phyloP scores from a whole-genome alignment of 2,888 invertebrate species.

The Aphidius colemani region DNA sequence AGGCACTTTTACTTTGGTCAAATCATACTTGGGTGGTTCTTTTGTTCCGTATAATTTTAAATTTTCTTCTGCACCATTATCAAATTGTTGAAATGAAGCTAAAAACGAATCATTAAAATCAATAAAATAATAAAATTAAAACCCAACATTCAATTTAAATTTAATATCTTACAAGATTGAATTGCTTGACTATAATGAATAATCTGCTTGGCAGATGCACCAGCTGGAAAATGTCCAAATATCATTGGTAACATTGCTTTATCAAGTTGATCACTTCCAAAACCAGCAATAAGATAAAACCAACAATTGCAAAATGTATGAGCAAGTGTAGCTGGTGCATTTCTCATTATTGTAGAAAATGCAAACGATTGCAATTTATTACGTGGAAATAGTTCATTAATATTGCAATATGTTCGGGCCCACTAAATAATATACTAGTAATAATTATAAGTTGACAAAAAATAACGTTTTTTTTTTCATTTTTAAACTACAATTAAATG shows the following conservation, averaged over 20 bases:
- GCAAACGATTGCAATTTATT: conserved; percentile 52
- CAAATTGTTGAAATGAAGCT: conserved; percentile 67
- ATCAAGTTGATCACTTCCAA: conserved; percentile 60
- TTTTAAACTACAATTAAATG: conserved; percentile 14
- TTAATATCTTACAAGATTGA: conserved; percentile 45
- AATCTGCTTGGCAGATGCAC: conserved; percentile 58
- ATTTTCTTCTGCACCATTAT: conserved; percentile 64
- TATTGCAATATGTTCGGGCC: conserved; percentile 54
- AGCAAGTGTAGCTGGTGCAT: conserved; percentile 49
- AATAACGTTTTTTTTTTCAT: conserved; percentile 7
- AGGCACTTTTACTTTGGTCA: conserved; percentile 66
- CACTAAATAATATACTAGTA: conserved; percentile 46
- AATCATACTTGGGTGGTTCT: conserved; percentile 65
- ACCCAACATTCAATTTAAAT: no score
- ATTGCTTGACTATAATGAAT: conserved; percentile 56
- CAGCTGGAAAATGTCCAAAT: conserved; percentile 59
- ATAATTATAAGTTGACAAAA: conserved; percentile 24
- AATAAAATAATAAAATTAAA: no score
- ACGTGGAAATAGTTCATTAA: conserved; percentile 55
- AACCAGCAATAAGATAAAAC: conserved; percentile 62
- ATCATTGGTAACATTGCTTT: conserved; percentile 54
- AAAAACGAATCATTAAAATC: conserved; percentile 28
- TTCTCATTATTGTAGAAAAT: conserved; percentile 47
- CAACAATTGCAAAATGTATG: conserved; percentile 60
- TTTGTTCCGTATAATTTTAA: conserved; percentile 61